These are phyloP conservation scores for Ericerus pela DNA, from an alignment of 1,140 invertebrate species.

Conservation along the genomic window DNA sequence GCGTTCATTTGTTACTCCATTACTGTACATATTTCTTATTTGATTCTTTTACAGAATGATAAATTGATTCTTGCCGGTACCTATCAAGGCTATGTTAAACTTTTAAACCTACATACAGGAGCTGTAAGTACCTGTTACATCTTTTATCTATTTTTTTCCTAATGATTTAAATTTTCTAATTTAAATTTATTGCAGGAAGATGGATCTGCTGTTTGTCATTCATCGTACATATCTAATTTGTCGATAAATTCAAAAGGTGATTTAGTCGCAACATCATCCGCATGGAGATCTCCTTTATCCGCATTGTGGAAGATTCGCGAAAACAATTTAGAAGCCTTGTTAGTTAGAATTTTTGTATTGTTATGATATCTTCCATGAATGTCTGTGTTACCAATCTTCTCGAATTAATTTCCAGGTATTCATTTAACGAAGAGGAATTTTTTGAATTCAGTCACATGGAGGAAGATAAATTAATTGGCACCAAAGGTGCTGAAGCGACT, in stretches of 20 bases:
- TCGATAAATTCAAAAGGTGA: conserved; percentile 55
- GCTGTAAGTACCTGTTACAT: conserved; percentile 34
- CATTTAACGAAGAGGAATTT: conserved; percentile 69
- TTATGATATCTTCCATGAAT: no score
- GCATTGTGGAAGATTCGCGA: conserved; percentile 65
- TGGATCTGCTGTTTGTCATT: conserved; percentile 56
- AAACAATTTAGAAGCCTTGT: conserved; percentile 52
- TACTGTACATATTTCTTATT: not conserved
- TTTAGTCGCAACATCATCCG: conserved; percentile 69
- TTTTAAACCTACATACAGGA: conserved; percentile 67
- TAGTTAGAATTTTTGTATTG: not conserved
- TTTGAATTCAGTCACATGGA: conserved; percentile 79
- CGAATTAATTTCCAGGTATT: conserved; percentile 33
- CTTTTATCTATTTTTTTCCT: not conserved
- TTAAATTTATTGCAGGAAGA: conserved; percentile 41
- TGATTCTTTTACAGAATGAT: conserved; percentile 31
- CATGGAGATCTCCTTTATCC: conserved; percentile 66
- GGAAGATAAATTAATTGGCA: conserved; percentile 74
- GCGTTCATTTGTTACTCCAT: not conserved
- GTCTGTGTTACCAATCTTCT: no score
- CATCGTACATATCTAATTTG: conserved; percentile 66
- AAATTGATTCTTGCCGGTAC: conserved; percentile 72
- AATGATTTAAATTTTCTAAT: conserved; percentile 12
- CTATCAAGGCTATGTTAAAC: conserved; percentile 69
- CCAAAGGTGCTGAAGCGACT: conserved; percentile 55